phyloP scores from a whole-genome alignment of 2,797 vertebrate species.

The Pipistrellus kuhlii region DNA sequence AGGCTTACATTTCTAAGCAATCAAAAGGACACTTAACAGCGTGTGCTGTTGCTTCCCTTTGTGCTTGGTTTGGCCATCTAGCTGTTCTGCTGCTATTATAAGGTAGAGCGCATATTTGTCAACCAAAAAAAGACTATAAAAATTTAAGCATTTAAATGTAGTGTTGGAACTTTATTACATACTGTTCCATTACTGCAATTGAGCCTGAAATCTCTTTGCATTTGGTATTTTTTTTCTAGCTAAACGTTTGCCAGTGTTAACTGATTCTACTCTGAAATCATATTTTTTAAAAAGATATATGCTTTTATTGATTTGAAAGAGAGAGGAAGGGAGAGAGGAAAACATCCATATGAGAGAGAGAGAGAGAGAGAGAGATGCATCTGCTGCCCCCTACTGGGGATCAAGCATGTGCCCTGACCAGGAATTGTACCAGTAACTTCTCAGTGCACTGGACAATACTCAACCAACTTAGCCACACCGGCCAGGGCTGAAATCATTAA shows the following conservation, averaged over 20 bases:
- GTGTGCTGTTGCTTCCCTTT: slow-evolving; percentile 83
- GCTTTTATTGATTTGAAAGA: not conserved
- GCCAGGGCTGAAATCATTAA: not conserved
- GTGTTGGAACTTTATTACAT: slow-evolving; percentile 61
- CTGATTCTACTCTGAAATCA: not conserved
- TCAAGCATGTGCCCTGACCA: not conserved
- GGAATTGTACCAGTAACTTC: not conserved
- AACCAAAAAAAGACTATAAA: slow-evolving; percentile 83
- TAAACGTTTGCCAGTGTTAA: not conserved
- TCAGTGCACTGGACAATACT: no score
- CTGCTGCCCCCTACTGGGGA: not conserved
- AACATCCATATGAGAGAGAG: not conserved
- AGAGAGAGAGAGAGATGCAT: not conserved
- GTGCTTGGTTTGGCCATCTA: slow-evolving; percentile 85
- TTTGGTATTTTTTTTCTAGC: slow-evolving; percentile 61
- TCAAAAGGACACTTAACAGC: slow-evolving; percentile 86
- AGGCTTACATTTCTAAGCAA: slow-evolving; percentile 86
- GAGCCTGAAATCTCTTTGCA: slow-evolving; percentile 61
- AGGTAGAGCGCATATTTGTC: slow-evolving; percentile 84
- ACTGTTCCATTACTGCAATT: slow-evolving; percentile 57
- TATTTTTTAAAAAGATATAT: no score
- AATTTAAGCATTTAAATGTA: slow-evolving; percentile 78
- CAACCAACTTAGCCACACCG: no score
- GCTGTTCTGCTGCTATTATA: slow-evolving; percentile 85
- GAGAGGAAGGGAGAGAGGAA: not conserved